Conservation (phyloP, 2,888 invertebrate genomes). For the Xylophagus ater region DNA sequence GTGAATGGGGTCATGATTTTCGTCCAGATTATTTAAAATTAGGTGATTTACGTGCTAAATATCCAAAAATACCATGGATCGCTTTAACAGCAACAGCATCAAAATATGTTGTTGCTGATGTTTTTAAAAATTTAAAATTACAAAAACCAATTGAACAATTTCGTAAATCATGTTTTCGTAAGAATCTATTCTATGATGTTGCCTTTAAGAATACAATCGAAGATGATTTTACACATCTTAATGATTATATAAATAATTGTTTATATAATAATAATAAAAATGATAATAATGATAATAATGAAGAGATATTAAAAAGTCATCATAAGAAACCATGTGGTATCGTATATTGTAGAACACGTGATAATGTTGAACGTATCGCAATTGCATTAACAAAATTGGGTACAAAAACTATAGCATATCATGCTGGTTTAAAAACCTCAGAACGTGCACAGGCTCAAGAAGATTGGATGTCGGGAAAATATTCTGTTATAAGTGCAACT, state of each 20-base stretch:
- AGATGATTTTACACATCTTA: constrained; percentile 71
- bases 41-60: constrained; percentile 51
- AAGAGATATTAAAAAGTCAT: constrained; percentile 37
- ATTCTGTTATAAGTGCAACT: constrained; percentile 88
- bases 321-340: constrained; percentile 62
- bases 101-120: constrained; percentile 68
- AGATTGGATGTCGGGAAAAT: constrained; percentile 82
- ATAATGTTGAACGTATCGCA: constrained; percentile 78
- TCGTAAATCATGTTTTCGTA: constrained; percentile 78
- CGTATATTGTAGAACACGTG: constrained; percentile 89
- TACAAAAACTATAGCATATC: constrained; percentile 72
- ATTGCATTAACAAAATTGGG: constrained; percentile 60
- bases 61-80: constrained; percentile 67
- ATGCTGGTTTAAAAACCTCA: constrained; percentile 68
- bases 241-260: constrained; percentile 57
- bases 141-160: constrained; percentile 59
- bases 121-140: constrained; percentile 59
- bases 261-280: constrained; percentile 45
- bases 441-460: constrained; percentile 74
- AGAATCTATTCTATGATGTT: constrained; percentile 92
- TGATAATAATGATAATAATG: constrained; percentile 41
- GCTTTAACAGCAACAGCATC: constrained; percentile 94
- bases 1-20: constrained; percentile 99
- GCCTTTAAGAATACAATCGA: constrained; percentile 73
- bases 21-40: constrained; percentile 88